Evolutionary conservation across 2,113 vertebrate species (phyloP).

Genomic region (Grus americana): DNA sequence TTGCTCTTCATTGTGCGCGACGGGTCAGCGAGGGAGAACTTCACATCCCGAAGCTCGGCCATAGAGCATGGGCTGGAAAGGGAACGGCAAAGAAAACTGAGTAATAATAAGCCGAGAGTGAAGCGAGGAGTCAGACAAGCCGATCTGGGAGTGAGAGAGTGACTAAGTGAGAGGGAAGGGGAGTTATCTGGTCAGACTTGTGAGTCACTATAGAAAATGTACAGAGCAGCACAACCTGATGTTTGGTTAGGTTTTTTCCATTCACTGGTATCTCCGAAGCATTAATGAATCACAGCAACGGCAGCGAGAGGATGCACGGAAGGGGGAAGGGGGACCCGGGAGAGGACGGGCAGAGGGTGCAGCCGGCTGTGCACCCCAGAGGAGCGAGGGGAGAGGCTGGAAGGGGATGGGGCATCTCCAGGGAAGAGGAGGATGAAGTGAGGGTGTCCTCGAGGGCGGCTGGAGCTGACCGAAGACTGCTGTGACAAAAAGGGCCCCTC

Average conservation of each 20-base stretch:
- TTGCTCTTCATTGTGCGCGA: conserved; percentile 23
- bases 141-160: conserved; percentile 29
- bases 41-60: conserved; percentile 3
- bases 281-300: conserved; percentile 31
- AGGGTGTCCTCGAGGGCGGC: background rate
- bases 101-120: background rate
- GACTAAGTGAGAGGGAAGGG: conserved; percentile 38
- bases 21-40: conserved; percentile 18
- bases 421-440: background rate
- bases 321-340: background rate
- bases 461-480: background rate
- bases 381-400: background rate
- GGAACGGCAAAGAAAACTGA: background rate
- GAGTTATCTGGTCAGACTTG: conserved; percentile 42
- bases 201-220: conserved; percentile 51
- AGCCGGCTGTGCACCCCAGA: rapidly evolving
- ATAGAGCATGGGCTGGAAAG: background rate
- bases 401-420: background rate
- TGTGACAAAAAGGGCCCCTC: background rate
- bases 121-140: background rate
- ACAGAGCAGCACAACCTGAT: conserved; percentile 35
- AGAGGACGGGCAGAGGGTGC: background rate
- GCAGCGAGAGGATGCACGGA: background rate
- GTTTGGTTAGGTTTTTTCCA: conserved; percentile 52
- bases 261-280: background rate